A percentile compares a stretch with the other conserved stretches of the same genome.
phyloP scores from a whole-genome alignment of 2,113 vertebrate genomes.

The Ceyx melanurus region DNA sequence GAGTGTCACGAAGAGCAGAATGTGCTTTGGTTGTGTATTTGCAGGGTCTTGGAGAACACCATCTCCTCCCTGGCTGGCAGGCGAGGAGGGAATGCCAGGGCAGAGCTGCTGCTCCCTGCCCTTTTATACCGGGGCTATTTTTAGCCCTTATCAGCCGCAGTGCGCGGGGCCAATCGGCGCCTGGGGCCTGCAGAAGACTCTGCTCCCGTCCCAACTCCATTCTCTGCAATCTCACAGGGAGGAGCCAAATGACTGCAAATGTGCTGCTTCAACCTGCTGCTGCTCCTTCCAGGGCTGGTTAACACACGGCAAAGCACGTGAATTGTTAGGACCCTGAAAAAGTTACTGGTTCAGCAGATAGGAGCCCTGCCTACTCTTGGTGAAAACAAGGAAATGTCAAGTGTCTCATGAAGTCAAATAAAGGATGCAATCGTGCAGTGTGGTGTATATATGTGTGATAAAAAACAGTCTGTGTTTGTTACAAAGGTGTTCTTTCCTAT shows the following conservation, averaged over 20 bases:
- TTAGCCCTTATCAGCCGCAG: conserved; percentile 27
- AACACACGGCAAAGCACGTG: rapidly evolving
- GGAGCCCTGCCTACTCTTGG: neutral
- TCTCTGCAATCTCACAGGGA: conserved; percentile 1
- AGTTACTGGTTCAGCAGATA: neutral
- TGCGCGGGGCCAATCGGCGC: neutral
- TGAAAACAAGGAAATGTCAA: neutral
- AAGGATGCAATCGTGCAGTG: neutral
- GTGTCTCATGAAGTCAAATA: neutral
- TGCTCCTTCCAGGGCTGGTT: neutral
- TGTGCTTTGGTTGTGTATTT: neutral
- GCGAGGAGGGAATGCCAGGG: neutral
- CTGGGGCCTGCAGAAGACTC: neutral
- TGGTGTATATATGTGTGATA: neutral
- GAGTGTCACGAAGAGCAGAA: neutral
- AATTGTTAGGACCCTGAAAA: rapidly evolving
- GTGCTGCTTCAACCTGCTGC: neutral
- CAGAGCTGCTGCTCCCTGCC: neutral
- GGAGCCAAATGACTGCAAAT: neutral
- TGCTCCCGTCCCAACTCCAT: conserved; percentile 22
- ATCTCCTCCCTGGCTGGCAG: neutral
- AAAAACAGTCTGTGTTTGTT: neutral
- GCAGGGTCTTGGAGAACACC: neutral
- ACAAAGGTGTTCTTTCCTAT: neutral
- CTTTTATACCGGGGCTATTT: conserved; percentile 52